These are phyloP conservation scores for Phortica variegata DNA, from an alignment of 1,140 invertebrate species.

Conservation along the genomic window DNA sequence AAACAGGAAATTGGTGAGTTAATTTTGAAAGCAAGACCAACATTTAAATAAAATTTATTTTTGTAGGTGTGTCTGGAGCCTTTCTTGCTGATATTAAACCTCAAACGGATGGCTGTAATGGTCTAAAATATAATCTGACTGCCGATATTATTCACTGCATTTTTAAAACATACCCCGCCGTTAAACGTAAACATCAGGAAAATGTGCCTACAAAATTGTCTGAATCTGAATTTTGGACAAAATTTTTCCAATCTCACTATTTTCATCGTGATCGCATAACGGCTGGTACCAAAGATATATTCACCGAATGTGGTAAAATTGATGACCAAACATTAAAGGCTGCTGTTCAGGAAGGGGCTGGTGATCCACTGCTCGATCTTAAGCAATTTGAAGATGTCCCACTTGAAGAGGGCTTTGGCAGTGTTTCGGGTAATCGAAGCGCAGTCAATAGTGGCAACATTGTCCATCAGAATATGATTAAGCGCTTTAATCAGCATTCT, in stretches of 20 bases:
- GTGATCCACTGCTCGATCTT: slow-evolving; percentile 79
- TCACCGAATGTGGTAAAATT: slow-evolving; percentile 77
- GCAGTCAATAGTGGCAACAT: slow-evolving; percentile 67
- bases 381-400: slow-evolving; percentile 75
- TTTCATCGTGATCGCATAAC: slow-evolving; percentile 94
- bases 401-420: slow-evolving; percentile 69
- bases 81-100: slow-evolving; percentile 94
- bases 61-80: slow-evolving; percentile 76
- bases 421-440: slow-evolving; percentile 62
- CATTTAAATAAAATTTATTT: slow-evolving; percentile 9
- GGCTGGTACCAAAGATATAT: slow-evolving; percentile 87
- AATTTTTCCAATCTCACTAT: slow-evolving; percentile 65
- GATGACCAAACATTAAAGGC: slow-evolving; percentile 86
- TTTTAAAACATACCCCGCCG: slow-evolving; percentile 91
- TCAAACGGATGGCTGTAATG: slow-evolving; percentile 95
- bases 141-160: slow-evolving; percentile 84
- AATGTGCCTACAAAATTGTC: slow-evolving; percentile 94
- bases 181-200: slow-evolving; percentile 86
- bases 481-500: slow-evolving; percentile 95
- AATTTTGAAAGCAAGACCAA: not conserved
- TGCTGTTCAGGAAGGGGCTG: slow-evolving; percentile 75
- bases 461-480: slow-evolving; percentile 90
- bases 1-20: slow-evolving; percentile 80
- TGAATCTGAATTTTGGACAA: slow-evolving; percentile 98
- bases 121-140: slow-evolving; percentile 96